Conservation (phyloP, 2,797 vertebrate genomes). For the Potorous gilbertii region DNA sequence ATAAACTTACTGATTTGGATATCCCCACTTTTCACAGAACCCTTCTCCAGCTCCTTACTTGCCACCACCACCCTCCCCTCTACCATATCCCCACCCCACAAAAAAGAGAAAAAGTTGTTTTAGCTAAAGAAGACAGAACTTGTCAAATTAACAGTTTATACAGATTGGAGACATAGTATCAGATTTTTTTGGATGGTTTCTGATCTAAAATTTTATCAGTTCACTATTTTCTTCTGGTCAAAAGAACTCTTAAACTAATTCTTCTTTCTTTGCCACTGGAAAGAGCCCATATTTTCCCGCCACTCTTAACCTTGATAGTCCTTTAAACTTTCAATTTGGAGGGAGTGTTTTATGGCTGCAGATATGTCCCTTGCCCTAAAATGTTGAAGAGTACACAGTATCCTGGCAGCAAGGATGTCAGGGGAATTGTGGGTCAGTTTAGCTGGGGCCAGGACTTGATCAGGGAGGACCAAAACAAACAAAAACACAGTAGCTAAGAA, state of each 20-base stretch:
- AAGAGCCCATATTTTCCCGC: neutral
- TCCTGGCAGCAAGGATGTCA: neutral
- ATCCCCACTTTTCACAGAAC: neutral
- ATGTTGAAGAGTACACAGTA: constrained; percentile 47
- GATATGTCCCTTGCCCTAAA: constrained; percentile 6
- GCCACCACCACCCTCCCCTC: neutral
- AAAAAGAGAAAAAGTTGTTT: neutral
- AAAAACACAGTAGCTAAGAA: constrained; percentile 46
- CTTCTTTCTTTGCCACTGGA: constrained; percentile 15
- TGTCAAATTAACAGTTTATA: neutral
- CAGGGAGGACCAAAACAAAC: constrained; percentile 44
- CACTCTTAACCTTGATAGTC: constrained; percentile 16
- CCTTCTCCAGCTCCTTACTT: neutral
- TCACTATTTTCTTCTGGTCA: constrained; percentile 35
- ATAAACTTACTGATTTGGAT: neutral
- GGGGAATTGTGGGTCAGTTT: constrained; percentile 26
- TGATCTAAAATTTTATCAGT: constrained; percentile 34
- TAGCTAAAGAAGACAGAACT: neutral
- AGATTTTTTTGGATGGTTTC: constrained; percentile 26
- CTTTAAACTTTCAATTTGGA: constrained; percentile 1
- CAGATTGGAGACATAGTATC: neutral
- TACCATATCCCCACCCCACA: too few relatives aligned
- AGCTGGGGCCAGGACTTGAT: constrained; percentile 45
- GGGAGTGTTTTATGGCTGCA: neutral
- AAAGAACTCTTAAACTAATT: constrained; percentile 33